A percentile compares a stretch with the other conserved stretches of the same genome.
Evolutionary conservation across 2,113 vertebrate species (phyloP).

Genomic region (Alligator mississippiensis): DNA sequence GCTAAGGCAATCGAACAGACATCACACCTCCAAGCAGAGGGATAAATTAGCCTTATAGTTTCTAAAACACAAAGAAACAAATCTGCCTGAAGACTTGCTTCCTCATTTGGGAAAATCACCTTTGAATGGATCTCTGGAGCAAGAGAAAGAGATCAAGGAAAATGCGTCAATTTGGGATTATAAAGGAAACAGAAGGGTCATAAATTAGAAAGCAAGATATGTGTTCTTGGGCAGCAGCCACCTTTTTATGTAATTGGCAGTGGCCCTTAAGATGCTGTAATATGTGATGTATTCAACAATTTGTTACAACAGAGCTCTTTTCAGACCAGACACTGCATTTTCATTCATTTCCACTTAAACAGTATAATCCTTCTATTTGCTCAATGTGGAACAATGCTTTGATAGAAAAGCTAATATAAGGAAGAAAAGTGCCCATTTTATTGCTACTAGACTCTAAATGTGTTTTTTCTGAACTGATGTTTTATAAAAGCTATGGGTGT

Average conservation of each 20-base stretch:
- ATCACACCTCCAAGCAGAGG: slow-evolving; percentile 42
- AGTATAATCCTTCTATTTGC: slow-evolving; percentile 43
- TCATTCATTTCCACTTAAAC: slow-evolving; percentile 43
- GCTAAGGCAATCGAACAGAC: slow-evolving; percentile 39
- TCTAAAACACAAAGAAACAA: slow-evolving; percentile 55
- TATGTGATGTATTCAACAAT: neutral
- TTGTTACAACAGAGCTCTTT: neutral
- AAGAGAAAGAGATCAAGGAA: slow-evolving; percentile 59
- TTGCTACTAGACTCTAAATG: neutral
- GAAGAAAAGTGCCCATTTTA: neutral
- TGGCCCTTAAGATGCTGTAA: slow-evolving; percentile 37
- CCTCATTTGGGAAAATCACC: slow-evolving; percentile 65
- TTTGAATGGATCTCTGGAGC: slow-evolving; percentile 60
- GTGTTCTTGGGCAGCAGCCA: slow-evolving; percentile 50
- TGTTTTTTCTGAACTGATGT: neutral
- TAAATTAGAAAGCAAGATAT: slow-evolving; percentile 68
- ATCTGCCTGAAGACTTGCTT: slow-evolving; percentile 52
- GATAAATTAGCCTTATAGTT: slow-evolving; percentile 47
- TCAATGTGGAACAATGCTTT: slow-evolving; percentile 6
- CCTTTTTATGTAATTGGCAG: slow-evolving; percentile 59
- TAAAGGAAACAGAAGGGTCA: slow-evolving; percentile 70
- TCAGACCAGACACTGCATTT: slow-evolving; percentile 41
- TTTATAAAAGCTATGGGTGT: neutral
- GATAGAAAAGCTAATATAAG: slow-evolving; percentile 1
- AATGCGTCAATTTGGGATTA: slow-evolving; percentile 57